Evolutionary conservation across 2,888 invertebrate genomes (phyloP).

Genomic region (Patella pellucida): DNA sequence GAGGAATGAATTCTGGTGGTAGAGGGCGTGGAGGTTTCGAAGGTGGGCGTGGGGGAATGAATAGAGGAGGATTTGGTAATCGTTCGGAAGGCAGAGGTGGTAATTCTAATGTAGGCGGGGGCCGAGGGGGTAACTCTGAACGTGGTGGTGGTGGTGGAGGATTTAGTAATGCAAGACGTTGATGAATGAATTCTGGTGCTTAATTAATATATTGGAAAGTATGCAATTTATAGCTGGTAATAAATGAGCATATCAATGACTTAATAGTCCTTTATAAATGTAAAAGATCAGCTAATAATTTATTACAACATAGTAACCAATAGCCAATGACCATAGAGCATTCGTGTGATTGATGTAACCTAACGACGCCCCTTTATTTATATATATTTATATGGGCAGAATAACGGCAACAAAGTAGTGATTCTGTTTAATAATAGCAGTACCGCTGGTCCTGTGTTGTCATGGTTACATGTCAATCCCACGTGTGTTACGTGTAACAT

Average conservation of each 20-base stretch:
- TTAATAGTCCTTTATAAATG: neutral
- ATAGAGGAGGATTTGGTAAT: slow-evolving; percentile 50
- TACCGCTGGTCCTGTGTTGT: too few species aligned
- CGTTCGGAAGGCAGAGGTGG: slow-evolving; percentile 43
- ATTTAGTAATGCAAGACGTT: slow-evolving; percentile 34
- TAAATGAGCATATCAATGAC: slow-evolving; percentile 2
- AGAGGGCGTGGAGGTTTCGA: slow-evolving; percentile 42
- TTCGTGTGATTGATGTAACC: too few species aligned
- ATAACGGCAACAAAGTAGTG: too few species aligned
- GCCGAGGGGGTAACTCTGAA: slow-evolving; percentile 75
- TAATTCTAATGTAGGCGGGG: slow-evolving; percentile 48
- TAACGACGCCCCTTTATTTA: too few species aligned
- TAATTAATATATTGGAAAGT: slow-evolving; percentile 51
- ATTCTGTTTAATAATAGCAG: too few species aligned
- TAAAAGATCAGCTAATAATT: neutral
- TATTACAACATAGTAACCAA: too few species aligned
- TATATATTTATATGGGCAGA: too few species aligned
- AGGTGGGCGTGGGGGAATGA: slow-evolving; percentile 42
- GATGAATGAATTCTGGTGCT: slow-evolving; percentile 33
- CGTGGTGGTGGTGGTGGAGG: slow-evolving; percentile 66
- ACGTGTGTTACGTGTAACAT: slow-evolving; percentile 6
- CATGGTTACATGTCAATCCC: neutral
- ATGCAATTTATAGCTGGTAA: slow-evolving; percentile 55
- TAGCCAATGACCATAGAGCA: too few species aligned
- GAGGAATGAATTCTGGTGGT: slow-evolving; percentile 51